A percentile compares a stretch with the other conserved stretches of the same genome.
Conservation (phyloP, 2,888 invertebrate genomes). For the Drosophila subsilvestris region DNA sequence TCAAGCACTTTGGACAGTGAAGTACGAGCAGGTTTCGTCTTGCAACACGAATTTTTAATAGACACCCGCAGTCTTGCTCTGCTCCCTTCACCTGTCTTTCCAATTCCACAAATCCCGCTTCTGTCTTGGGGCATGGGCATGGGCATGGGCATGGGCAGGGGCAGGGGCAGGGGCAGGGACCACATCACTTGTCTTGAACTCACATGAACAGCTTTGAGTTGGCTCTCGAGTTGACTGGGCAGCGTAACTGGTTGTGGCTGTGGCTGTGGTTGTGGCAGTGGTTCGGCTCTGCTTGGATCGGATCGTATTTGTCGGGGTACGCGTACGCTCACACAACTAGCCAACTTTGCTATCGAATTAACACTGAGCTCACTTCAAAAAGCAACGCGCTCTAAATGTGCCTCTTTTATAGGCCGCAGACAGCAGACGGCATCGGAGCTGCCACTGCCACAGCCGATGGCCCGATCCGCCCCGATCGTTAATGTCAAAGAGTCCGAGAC, state of each 20-base stretch:
- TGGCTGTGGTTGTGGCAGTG: constrained; percentile 15
- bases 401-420: constrained; percentile 77
- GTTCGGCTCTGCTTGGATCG: constrained; percentile 2
- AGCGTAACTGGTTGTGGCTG: constrained; percentile 34
- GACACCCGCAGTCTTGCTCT: constrained; percentile 1
- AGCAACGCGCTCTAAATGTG: constrained; percentile 80
- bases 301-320: constrained; percentile 18
- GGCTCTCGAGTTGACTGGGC: constrained; percentile 15
- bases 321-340: constrained; percentile 57
- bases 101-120: constrained; percentile 6
- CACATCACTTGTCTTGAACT: constrained; percentile 16
- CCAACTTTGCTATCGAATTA: constrained; percentile 79
- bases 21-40: neutral
- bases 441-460: constrained; percentile 16
- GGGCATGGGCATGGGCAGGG: no score
- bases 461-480: constrained; percentile 61
- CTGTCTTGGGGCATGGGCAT: neutral
- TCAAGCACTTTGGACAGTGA: constrained; percentile 27
- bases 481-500: constrained; percentile 62
- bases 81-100: constrained; percentile 7
- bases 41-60: constrained; percentile 9
- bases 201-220: constrained; percentile 22
- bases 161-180: neutral
- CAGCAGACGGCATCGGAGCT: constrained; percentile 24
- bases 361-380: constrained; percentile 82